Evolutionary conservation across 2,113 vertebrate species (phyloP).

Genomic region (Oryzias melastigma): DNA sequence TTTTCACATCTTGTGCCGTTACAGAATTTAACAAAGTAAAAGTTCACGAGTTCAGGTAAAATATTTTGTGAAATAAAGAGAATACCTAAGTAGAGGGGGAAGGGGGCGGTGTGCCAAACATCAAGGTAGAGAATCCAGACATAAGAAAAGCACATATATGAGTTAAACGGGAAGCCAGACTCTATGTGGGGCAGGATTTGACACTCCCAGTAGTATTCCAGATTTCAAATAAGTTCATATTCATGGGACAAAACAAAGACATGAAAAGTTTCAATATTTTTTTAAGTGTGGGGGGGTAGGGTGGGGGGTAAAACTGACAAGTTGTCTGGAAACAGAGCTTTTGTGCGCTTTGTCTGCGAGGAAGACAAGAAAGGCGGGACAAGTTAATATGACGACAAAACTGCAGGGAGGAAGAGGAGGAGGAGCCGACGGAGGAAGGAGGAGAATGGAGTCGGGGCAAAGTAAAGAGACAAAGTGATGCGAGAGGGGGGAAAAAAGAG

Average conservation of each 20-base stretch:
- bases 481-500: slow-evolving; percentile 23
- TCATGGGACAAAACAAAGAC: background rate
- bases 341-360: slow-evolving; percentile 14
- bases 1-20: background rate
- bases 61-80: slow-evolving; percentile 29
- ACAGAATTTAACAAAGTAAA: slow-evolving; percentile 2
- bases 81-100: slow-evolving; percentile 11
- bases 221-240: slow-evolving; percentile 37
- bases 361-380: slow-evolving; percentile 19
- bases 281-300: background rate
- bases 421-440: slow-evolving; percentile 15
- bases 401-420: slow-evolving; percentile 39
- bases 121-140: slow-evolving; percentile 34
- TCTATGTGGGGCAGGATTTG: slow-evolving; percentile 14
- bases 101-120: slow-evolving; percentile 22
- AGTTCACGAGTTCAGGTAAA: slow-evolving; percentile 27
- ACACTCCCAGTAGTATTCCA: slow-evolving; percentile 37
- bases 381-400: slow-evolving; percentile 60
- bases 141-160: slow-evolving; percentile 9
- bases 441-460: slow-evolving; percentile 41
- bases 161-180: slow-evolving; percentile 22
- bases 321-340: slow-evolving; percentile 31
- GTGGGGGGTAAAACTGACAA: slow-evolving; percentile 27
- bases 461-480: slow-evolving; percentile 56
- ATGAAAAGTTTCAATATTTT: slow-evolving; percentile 10